Base-by-base conservation (phyloP, 2,113 vertebrate genomes). In the Eleginops maclovinus region DNA sequence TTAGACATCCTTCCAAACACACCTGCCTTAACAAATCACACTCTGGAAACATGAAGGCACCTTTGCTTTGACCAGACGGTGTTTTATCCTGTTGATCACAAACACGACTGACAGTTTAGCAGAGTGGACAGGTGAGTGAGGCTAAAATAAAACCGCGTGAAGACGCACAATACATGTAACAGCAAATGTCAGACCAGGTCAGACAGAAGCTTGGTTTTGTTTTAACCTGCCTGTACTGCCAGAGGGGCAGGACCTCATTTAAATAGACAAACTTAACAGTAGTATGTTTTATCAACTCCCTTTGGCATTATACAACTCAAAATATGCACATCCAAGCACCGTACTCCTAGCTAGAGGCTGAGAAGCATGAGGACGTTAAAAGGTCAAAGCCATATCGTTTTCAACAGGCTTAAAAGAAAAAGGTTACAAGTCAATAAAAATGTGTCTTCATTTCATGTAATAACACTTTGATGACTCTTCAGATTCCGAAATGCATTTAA, bases 141-240 rank as follows among this genome's bases (percentile, higher is more conserved):
- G 67, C 79, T n/a, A 73, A 84, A 89, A 88, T 82, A 70, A 76
- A 79, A 67, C 44, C 2, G 49, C 9, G 72, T 50, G 63, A 81
- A 50, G 64, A 19, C 56, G 26, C 63, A 13, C 4, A 0, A 31
- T 12, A 53, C 4, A 62, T 28, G 43, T 47, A n/a, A 36, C 8
- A 67, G 24, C 62, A 65, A 72, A 78, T 75, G 77, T 49, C 88
- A 69, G 53, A 60, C 8, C 40, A 24, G 63, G 21, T 76, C 68
- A 28, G n/a, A 50, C 0, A n/a, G 16, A 9, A 50, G 17, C 1
- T 16, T 15, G 0, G 17, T 65, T 75, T 36, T 21, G 68, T 15
- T 79, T 47, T 17, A 49, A 66, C 46, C 21, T 40, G 51, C n/a
- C 6, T 44, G 31, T 12, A 1, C 50, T 43, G 54, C 51, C 53